phyloP scores from a whole-genome alignment of 2,797 vertebrate genomes.

The Hyperoplus lanceolatus region DNA sequence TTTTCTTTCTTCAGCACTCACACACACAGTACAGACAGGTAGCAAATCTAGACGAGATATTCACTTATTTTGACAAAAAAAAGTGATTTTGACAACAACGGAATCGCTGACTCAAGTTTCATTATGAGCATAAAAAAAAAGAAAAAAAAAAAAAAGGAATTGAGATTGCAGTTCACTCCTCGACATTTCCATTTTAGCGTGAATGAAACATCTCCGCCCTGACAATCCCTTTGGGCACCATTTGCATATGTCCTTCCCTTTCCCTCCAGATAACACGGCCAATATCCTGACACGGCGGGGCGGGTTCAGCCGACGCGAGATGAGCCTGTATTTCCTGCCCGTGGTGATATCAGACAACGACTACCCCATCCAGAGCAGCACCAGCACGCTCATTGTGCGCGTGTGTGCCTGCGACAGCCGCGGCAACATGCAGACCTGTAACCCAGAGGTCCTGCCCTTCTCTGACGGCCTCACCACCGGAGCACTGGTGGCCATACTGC shows the following conservation, averaged over 20 bases:
- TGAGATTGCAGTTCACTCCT: background rate
- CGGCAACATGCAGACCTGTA: conserved; percentile 95
- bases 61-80: too few species aligned
- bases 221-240: background rate
- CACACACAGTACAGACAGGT: too few species aligned
- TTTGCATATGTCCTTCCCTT: conserved; percentile 11
- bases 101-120: too few species aligned
- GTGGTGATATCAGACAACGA: conserved; percentile 97
- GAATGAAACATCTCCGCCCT: conserved; percentile 1
- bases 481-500: conserved; percentile 94
- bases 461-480: conserved; percentile 95
- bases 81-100: too few species aligned
- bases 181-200: background rate
- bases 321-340: conserved; percentile 92
- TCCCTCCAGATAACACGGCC: conserved; percentile 93
- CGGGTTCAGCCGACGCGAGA: conserved; percentile 94
- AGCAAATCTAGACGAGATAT: too few species aligned
- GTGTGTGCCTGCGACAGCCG: conserved; percentile 93
- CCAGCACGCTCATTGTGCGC: conserved; percentile 92
- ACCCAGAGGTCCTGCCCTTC: conserved; percentile 91
- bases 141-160: background rate
- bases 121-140: background rate
- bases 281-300: conserved; percentile 94
- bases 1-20: too few species aligned
- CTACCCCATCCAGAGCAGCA: conserved; percentile 96